These are phyloP conservation scores for Allophyes oxyacanthae DNA, from an alignment of 2,888 invertebrate species.

Conservation along the genomic window DNA sequence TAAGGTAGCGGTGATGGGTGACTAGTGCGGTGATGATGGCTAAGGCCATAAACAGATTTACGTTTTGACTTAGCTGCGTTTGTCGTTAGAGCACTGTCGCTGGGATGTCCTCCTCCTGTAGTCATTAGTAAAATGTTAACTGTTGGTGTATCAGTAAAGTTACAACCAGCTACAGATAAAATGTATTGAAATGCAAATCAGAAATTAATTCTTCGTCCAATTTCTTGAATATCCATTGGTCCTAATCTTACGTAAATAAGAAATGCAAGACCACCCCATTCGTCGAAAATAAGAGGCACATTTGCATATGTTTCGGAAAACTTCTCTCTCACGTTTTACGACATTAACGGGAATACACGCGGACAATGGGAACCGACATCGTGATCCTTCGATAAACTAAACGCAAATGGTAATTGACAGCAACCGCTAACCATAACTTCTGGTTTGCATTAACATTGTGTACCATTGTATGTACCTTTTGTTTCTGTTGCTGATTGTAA, in stretches of 20 bases:
- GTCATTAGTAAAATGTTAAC: conserved; percentile 54
- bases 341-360: too few species aligned
- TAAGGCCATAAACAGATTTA: conserved; percentile 83
- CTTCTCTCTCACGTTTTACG: too few species aligned
- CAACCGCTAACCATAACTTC: not conserved
- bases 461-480: too few species aligned
- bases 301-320: too few species aligned
- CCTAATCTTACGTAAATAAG: too few species aligned
- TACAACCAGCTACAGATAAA: conserved; percentile 28
- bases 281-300: too few species aligned
- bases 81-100: conserved; percentile 84
- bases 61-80: conserved; percentile 85
- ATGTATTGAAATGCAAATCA: conserved; percentile 11
- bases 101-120: conserved; percentile 87
- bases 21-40: conserved; percentile 77
- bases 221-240: too few species aligned
- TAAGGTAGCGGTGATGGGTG: conserved; percentile 84
- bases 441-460: conserved; percentile 1
- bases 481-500: conserved; percentile 8
- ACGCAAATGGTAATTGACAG: not conserved
- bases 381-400: not conserved
- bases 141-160: not conserved
- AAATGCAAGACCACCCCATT: too few species aligned
- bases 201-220: not conserved
- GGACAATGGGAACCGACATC: too few species aligned